Base-by-base conservation (phyloP, 2,888 invertebrate genomes). In the Meiosimyza decipiens region DNA sequence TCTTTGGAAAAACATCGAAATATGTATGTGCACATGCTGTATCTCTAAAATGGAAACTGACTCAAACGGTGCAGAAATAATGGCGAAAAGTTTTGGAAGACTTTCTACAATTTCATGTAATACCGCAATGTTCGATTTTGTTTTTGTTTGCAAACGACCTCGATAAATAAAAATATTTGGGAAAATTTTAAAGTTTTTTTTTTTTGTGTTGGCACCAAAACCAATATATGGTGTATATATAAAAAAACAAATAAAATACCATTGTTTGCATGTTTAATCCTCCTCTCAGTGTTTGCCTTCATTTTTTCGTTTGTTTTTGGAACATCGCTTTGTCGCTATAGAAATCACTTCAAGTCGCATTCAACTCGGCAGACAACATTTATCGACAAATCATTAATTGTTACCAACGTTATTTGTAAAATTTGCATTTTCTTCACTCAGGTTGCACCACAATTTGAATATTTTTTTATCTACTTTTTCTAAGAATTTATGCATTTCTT, bases 311-410 rank as follows among this genome's bases (percentile, higher is more conserved):
- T 40, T 33, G 6, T 63, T 63, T 63, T 16, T 47, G 28, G 47
- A 63, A 15, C 16, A 15, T 63, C 16, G 18, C 1, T 40, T 33
- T n/a, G 63, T 63, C 33, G 47, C 40, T 22, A 63, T 33, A 40
- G 63, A 63, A 63, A 22, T 63, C 16, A 28, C n/a, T 63, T 47
- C 33, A 13, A 63, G 57, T 22, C 40, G 12, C 33, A 71, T n/a
- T 60, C 76, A 77, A 80, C 75, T 78, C 74, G 75, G 50, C 63
- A 77, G 77, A 79, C 80, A 75, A 73, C 72, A 72, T 79, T 81
- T 82, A 83, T 83, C 80, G 83, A 82, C 79, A 83, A 82, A 81
- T 82, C 80, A 74, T 78, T 71, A 73, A 74, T 76, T 77, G 78
- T 79, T 83, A 76, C 79, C 76, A 79, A 78, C 79, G 79, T 79